A percentile compares a stretch with the other conserved stretches of the same genome.
These are phyloP conservation scores for Trachymyrmex cornetzi DNA, from an alignment of 1,140 invertebrate genomes.

Conservation along the genomic window DNA sequence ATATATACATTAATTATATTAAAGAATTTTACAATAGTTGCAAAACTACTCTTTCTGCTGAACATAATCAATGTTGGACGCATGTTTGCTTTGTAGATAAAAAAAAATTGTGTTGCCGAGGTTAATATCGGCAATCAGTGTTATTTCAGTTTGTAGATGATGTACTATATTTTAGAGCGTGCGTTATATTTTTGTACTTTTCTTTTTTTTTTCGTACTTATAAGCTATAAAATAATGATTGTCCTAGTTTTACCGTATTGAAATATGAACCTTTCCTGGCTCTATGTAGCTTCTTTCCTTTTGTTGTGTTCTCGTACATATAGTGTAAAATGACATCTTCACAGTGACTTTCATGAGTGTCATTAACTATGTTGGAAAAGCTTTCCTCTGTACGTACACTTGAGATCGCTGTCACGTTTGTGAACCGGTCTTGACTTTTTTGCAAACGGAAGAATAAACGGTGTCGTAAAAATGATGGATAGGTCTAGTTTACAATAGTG, in stretches of 20 bases:
- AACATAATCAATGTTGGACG: no score
- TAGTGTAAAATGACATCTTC: constrained; percentile 46
- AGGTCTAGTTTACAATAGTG: constrained; percentile 60
- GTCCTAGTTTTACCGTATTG: constrained; percentile 20
- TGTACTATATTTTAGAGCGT: neutral
- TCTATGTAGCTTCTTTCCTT: constrained; percentile 18
- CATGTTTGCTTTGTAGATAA: no score
- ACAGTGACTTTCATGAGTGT: constrained; percentile 41
- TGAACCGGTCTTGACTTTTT: constrained; percentile 50
- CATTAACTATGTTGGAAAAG: constrained; percentile 54
- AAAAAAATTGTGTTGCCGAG: no score
- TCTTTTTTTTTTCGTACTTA: neutral
- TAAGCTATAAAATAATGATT: constrained; percentile 3
- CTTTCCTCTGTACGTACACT: constrained; percentile 41
- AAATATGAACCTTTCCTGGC: constrained; percentile 29
- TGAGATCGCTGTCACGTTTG: constrained; percentile 57
- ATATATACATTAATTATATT: no score
- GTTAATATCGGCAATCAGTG: neutral
- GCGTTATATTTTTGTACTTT: no score
- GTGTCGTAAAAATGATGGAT: constrained; percentile 58
- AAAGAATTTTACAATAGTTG: no score
- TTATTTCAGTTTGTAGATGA: neutral
- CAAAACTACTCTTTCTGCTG: no score
- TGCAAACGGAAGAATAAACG: constrained; percentile 46
- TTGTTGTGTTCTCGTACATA: constrained; percentile 10